A percentile compares a stretch with the other conserved stretches of the same genome.
Evolutionary conservation across 2,888 invertebrate species (phyloP).

Genomic region (Hirtodrosophila duncani): DNA sequence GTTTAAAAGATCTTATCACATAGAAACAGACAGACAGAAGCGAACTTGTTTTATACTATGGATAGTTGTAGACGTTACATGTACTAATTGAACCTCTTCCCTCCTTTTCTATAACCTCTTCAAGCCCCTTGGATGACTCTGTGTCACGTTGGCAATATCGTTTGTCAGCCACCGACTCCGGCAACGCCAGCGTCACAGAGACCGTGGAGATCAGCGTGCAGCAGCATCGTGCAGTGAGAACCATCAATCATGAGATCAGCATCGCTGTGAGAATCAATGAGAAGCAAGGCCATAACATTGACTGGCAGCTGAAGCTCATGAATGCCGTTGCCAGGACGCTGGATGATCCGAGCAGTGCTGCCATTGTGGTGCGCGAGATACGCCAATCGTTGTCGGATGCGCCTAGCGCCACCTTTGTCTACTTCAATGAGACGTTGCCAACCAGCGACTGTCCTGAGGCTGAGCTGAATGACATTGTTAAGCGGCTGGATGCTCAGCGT

Average conservation of each 20-base stretch:
- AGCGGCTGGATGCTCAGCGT: conserved; percentile 79
- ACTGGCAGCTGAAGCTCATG: conserved; percentile 88
- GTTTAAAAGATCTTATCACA: no score
- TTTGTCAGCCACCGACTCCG: conserved; percentile 88
- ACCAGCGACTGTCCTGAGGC: conserved; percentile 86
- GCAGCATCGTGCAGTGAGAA: conserved; percentile 87
- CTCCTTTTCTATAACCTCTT: conserved; percentile 7
- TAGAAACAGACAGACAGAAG: no score
- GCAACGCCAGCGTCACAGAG: conserved; percentile 85
- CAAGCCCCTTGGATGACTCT: conserved; percentile 88
- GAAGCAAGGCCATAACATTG: conserved; percentile 83
- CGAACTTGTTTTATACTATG: no score
- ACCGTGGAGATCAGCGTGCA: conserved; percentile 88
- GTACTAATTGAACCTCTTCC: neutral
- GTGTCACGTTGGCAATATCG: conserved; percentile 90
- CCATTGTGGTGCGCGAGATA: conserved; percentile 77
- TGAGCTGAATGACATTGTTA: conserved; percentile 83
- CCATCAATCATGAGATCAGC: conserved; percentile 89
- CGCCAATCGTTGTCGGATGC: conserved; percentile 75
- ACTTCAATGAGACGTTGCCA: conserved; percentile 90
- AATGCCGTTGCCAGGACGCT: conserved; percentile 78
- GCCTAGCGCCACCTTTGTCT: conserved; percentile 82
- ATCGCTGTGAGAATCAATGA: conserved; percentile 84
- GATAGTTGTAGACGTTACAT: no score
- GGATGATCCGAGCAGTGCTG: conserved; percentile 75